Conservation (phyloP, 2,113 vertebrate species). For the Zosterops japonicus region DNA sequence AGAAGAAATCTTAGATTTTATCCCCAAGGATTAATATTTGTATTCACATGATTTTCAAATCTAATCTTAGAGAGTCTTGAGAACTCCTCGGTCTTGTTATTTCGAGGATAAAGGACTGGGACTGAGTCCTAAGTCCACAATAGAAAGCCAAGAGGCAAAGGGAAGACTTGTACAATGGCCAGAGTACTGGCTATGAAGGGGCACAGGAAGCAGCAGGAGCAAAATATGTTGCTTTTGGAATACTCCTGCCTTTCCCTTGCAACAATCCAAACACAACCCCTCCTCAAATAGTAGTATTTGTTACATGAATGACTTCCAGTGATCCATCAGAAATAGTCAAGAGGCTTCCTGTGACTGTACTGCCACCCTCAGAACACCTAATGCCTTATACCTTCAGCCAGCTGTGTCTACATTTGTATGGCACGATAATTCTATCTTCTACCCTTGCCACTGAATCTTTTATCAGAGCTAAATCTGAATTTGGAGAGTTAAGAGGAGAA, state of each 20-base stretch:
- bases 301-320: background rate
- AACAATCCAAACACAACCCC: background rate
- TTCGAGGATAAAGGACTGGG: background rate
- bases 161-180: background rate
- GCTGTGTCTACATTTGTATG: background rate
- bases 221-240: background rate
- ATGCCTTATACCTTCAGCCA: background rate
- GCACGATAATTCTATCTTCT: background rate
- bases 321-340: background rate
- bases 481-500: background rate
- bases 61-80: background rate
- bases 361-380: background rate
- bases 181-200: accelerated
- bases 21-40: background rate
- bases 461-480: background rate
- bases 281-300: background rate
- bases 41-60: background rate
- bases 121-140: background rate
- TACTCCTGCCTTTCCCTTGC: background rate
- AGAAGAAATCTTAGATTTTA: background rate
- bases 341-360: background rate
- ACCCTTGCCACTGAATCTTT: background rate
- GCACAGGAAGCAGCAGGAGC: background rate
- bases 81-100: background rate
- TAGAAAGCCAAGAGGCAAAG: background rate